Evolutionary conservation across 2,113 vertebrate species (phyloP).

Genomic region (Aegithalos caudatus): DNA sequence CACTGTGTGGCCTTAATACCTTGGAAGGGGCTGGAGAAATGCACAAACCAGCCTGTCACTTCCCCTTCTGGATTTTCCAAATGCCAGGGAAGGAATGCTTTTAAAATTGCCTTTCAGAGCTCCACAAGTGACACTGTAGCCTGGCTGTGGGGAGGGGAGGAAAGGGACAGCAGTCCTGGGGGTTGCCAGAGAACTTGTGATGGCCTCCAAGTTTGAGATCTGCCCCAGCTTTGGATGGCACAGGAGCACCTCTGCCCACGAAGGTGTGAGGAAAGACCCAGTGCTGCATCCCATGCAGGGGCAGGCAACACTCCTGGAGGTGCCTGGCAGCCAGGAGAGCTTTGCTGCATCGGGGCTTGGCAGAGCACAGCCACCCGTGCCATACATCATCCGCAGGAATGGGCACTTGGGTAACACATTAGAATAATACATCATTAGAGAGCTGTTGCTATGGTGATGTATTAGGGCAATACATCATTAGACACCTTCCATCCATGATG

Average conservation of each 20-base stretch:
- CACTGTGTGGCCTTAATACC: neutral
- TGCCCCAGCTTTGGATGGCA: neutral
- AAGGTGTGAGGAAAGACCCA: neutral
- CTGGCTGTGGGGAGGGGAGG: neutral
- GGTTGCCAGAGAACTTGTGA: neutral
- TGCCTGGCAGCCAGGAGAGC: neutral
- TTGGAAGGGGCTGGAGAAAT: slow-evolving; percentile 11
- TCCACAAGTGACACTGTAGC: neutral
- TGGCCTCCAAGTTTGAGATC: accelerated
- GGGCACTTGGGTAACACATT: slow-evolving; percentile 68
- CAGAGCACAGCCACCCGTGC: slow-evolving; percentile 37
- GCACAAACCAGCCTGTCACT: neutral
- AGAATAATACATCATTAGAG: slow-evolving; percentile 77
- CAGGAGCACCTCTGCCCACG: accelerated
- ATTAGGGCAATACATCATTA: slow-evolving; percentile 77
- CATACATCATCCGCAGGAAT: slow-evolving; percentile 68
- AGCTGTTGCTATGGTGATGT: slow-evolving; percentile 77
- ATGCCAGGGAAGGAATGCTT: slow-evolving; percentile 10
- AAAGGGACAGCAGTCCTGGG: accelerated
- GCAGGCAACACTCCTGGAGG: neutral
- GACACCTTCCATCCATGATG: slow-evolving; percentile 71
- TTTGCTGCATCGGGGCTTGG: slow-evolving; percentile 9
- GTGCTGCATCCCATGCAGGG: accelerated
- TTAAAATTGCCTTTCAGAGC: neutral
- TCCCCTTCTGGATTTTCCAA: slow-evolving; percentile 8